Conservation (phyloP, 2,113 vertebrate genomes). For the Apteryx owenii region DNA sequence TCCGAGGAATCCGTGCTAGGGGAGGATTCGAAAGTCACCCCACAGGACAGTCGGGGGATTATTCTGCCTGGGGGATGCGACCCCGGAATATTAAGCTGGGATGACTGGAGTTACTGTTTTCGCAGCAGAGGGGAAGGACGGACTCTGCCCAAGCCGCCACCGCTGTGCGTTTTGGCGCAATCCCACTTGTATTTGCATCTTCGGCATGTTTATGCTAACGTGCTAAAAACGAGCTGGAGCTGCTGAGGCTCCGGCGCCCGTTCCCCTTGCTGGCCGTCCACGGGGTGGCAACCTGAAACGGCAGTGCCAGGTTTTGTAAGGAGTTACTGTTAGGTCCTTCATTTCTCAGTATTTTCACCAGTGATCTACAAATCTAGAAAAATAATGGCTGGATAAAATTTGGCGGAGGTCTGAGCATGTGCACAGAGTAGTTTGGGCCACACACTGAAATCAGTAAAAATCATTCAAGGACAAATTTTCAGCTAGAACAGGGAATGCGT, state of each 20-base stretch:
- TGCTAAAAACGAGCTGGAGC: accelerated
- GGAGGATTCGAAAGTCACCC: neutral
- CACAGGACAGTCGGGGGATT: neutral
- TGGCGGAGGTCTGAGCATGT: neutral
- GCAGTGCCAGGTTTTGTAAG: neutral
- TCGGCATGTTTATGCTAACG: accelerated
- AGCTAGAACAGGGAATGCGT: neutral
- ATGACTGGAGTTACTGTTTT: accelerated
- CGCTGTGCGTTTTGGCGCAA: too few relatives aligned
- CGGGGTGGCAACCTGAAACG: neutral
- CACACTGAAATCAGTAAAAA: neutral
- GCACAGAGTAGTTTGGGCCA: neutral
- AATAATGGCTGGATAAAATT: neutral
- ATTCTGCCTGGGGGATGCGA: neutral
- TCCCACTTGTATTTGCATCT: neutral
- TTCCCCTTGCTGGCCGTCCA: neutral
- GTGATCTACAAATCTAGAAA: neutral
- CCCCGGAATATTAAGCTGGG: neutral
- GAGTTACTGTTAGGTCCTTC: neutral
- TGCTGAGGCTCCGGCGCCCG: neutral
- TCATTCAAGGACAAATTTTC: neutral
- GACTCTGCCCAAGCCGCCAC: neutral
- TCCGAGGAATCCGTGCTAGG: accelerated
- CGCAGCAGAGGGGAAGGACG: neutral
- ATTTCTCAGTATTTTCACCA: neutral